Percentiles rank a stretch among this genome's conserved stretches.
Evolutionary conservation across 1,140 invertebrate species (phyloP).

Genomic region (Drosophila kikkawai): DNA sequence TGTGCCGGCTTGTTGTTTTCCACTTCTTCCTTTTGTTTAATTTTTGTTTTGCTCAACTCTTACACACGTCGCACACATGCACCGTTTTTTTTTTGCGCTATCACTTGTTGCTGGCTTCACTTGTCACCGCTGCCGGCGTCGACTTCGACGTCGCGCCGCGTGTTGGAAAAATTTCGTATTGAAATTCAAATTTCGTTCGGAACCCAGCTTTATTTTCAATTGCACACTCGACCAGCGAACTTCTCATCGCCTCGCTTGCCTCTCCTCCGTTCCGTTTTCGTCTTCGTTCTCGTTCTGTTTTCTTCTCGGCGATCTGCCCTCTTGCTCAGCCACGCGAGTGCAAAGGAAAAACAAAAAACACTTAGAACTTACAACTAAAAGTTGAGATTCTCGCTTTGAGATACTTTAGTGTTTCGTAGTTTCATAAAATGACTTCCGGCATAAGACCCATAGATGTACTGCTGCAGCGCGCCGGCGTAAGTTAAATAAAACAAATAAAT

Average conservation of each 20-base stretch:
- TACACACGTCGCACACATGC: slow-evolving; percentile 13
- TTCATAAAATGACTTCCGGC: slow-evolving; percentile 64
- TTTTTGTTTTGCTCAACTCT: slow-evolving; percentile 57
- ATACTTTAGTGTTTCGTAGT: slow-evolving; percentile 26
- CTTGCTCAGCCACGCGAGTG: slow-evolving; percentile 16
- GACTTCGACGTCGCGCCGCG: slow-evolving; percentile 27
- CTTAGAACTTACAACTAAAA: slow-evolving; percentile 7
- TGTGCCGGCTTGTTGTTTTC: slow-evolving; percentile 54
- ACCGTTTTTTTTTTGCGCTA: slow-evolving; percentile 36
- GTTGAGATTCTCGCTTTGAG: slow-evolving; percentile 20
- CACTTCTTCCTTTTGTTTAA: slow-evolving; percentile 38
- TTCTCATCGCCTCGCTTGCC: slow-evolving; percentile 35
- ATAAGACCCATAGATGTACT: slow-evolving; percentile 80
- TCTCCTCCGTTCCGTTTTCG: slow-evolving; percentile 15
- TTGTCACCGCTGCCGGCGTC: slow-evolving; percentile 53
- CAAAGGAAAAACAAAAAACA: slow-evolving; percentile 22
- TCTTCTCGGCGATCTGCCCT: slow-evolving; percentile 19
- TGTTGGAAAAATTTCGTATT: slow-evolving; percentile 73
- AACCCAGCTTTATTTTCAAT: slow-evolving; percentile 76
- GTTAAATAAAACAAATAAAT: slow-evolving; percentile 37
- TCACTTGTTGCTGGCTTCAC: slow-evolving; percentile 72
- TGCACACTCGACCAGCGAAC: slow-evolving; percentile 72
- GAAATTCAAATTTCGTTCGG: slow-evolving; percentile 78
- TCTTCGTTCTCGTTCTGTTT: slow-evolving; percentile 29
- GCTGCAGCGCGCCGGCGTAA: slow-evolving; percentile 79